Percentiles rank a stretch among this genome's conserved stretches.
phyloP scores from a whole-genome alignment of 2,797 vertebrate genomes.

The Chromis chromis region DNA sequence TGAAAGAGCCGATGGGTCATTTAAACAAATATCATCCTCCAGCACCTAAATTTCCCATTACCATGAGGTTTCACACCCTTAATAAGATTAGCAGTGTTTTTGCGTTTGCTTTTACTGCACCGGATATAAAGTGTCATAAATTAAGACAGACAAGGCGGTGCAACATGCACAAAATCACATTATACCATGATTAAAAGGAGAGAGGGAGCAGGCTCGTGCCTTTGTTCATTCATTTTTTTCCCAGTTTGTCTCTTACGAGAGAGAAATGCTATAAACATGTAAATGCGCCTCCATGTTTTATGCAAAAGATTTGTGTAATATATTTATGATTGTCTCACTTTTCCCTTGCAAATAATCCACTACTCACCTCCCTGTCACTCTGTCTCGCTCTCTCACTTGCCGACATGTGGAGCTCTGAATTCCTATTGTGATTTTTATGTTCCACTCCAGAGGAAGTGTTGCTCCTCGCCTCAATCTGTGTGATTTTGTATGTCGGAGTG shows the following conservation, averaged over 20 bases:
- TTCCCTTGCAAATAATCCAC: slow-evolving; percentile 7
- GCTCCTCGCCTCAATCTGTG: not conserved
- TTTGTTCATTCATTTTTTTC: slow-evolving; percentile 52
- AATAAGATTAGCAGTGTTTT: not conserved
- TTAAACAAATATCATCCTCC: slow-evolving; percentile 2
- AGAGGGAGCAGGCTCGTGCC: slow-evolving; percentile 4
- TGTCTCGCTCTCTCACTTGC: not conserved
- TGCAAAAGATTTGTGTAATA: slow-evolving; percentile 48
- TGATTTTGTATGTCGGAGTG: slow-evolving; percentile 8
- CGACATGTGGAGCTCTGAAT: slow-evolving; percentile 16
- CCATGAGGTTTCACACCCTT: not conserved
- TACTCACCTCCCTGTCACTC: slow-evolving; percentile 18
- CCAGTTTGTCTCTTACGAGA: slow-evolving; percentile 31
- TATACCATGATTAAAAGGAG: not conserved
- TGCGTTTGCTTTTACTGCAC: slow-evolving; percentile 1
- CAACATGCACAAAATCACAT: slow-evolving; percentile 2
- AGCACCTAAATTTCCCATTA: not conserved
- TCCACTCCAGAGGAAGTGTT: slow-evolving; percentile 9
- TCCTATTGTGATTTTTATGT: slow-evolving; percentile 15
- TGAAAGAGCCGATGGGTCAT: not conserved
- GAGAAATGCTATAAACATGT: slow-evolving; percentile 38
- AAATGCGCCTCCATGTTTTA: slow-evolving; percentile 53
- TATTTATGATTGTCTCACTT: slow-evolving; percentile 46
- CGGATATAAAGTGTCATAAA: not conserved
- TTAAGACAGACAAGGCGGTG: not conserved